A percentile compares a stretch with the other conserved stretches of the same genome.
Evolutionary conservation across 2,888 invertebrate genomes (phyloP).

Genomic region (Drosophila nr. medialis): DNA sequence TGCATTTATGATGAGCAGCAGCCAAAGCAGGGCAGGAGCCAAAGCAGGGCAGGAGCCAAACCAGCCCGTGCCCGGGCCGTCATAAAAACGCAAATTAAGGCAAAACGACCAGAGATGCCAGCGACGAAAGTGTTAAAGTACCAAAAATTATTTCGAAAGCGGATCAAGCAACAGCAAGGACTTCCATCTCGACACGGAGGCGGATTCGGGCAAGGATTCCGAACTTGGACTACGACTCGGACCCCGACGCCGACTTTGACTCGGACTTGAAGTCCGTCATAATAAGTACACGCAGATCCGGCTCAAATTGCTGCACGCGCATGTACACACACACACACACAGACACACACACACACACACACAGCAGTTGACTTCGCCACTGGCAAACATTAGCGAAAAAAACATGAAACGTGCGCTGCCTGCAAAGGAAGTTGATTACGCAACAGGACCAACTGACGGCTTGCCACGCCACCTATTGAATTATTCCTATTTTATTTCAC

Average conservation of each 20-base stretch:
- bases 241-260: slow-evolving; percentile 2
- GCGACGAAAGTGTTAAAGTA: slow-evolving; percentile 65
- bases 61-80: slow-evolving; percentile 2
- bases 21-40: slow-evolving; percentile 12
- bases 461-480: slow-evolving; percentile 54
- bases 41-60: slow-evolving; percentile 13
- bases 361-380: slow-evolving; percentile 37
- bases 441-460: slow-evolving; percentile 46
- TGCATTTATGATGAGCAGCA: slow-evolving; percentile 72
- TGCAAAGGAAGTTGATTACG: slow-evolving; percentile 78
- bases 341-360: neutral
- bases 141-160: slow-evolving; percentile 46
- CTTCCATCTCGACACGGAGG: slow-evolving; percentile 36
- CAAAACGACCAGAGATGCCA: slow-evolving; percentile 16
- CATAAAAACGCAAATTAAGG: slow-evolving; percentile 67
- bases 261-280: slow-evolving; percentile 37
- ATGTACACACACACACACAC: slow-evolving; percentile 27
- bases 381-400: slow-evolving; percentile 56
- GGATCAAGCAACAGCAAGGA: slow-evolving; percentile 35
- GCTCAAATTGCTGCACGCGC: slow-evolving; percentile 66
- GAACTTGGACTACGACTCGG: neutral
- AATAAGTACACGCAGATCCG: slow-evolving; percentile 54
- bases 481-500: slow-evolving; percentile 64
- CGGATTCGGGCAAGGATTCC: neutral
- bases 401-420: slow-evolving; percentile 74